Evolutionary conservation across 1,140 invertebrate genomes (phyloP), one percentile per base, ranked within the genome.

Genomic region (Tetragonula clypearis): DNA sequence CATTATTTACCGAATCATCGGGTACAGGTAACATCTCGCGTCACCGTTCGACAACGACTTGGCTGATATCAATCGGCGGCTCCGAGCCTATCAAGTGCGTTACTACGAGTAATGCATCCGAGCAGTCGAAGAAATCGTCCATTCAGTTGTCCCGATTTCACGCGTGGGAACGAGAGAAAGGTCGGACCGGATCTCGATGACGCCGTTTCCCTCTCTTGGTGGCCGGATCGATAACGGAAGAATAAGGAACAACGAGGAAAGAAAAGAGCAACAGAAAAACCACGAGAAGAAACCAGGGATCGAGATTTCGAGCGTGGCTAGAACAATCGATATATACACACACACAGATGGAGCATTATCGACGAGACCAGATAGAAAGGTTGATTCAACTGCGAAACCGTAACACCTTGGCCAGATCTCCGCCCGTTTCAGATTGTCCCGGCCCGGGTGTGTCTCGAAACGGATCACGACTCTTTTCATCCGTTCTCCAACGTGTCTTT

Each of bases 151-250:
- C 73, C 85, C 75, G 85, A 68, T 89, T 79, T 90, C 85, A 79
- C 87, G 85, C 88, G 89, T 90, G 86, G 86, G 86, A 87, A 89
- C 82, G 66, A 56, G 82, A 80, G 82, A 90, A 90, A 90, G 88
- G 88, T 89, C 88, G 81, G 81, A 78, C 82, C 87, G 88, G 88
- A 90, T 89, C 88, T 73, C 87, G 85, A 86, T 84, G 86, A 89
- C 85, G 65, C 53, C 62, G 69, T 78, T 41, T 79, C 85, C 9
- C 55, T 26, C 11, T 19, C 9, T 55, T 26, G 9, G 58, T 30
- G 19, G 83, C 30, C 30, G 71, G 71, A 86, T 89, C 88, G 81
- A 86, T 84, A 82, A 78, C 87, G 82, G 82, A 84, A 84, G 87
- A 88, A 62, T 12, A 76, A 41, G 78, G 68, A 60, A 74, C 62